Evolutionary conservation across 2,888 invertebrate genomes (phyloP).

Genomic region (Salpingus planirostris): DNA sequence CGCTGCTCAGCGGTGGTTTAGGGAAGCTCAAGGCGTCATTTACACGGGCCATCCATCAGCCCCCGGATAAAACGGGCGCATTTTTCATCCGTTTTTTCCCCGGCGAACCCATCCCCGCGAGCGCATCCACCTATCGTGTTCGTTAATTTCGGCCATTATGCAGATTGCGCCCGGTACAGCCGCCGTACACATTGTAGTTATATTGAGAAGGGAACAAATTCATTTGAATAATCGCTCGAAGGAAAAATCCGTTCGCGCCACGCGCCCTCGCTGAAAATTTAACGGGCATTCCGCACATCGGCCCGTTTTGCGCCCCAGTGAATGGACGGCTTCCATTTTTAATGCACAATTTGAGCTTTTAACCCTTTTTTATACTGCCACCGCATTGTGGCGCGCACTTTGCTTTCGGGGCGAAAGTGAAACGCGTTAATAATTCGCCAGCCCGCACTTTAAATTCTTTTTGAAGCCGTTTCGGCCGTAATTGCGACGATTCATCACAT

Average conservation of each 20-base stretch:
- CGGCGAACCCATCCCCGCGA: constrained; percentile 12
- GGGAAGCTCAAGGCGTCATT: constrained; percentile 29
- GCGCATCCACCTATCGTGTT: constrained; percentile 16
- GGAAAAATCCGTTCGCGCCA: constrained; percentile 1
- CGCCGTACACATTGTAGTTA: neutral
- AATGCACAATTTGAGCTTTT: constrained; percentile 10
- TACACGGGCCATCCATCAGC: constrained; percentile 29
- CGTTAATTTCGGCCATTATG: constrained; percentile 22
- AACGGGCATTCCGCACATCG: constrained; percentile 1
- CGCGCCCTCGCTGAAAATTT: constrained; percentile 1
- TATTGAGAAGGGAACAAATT: constrained; percentile 7
- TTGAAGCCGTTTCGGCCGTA: too few species aligned
- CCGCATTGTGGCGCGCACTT: too few species aligned
- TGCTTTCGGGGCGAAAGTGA: too few species aligned
- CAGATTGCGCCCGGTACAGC: constrained; percentile 16
- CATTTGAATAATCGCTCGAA: constrained; percentile 1
- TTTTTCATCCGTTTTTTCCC: constrained; percentile 25
- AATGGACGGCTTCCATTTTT: constrained; percentile 7
- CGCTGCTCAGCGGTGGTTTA: constrained; percentile 21
- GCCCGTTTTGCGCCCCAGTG: constrained; percentile 2
- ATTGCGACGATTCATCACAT: too few species aligned
- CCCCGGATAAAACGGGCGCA: constrained; percentile 24
- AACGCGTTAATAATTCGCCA: too few species aligned
- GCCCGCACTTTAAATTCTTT: too few species aligned
- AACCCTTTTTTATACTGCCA: constrained; percentile 7